Evolutionary conservation across 2,888 invertebrate genomes (phyloP), one percentile per base, ranked within the genome.

Genomic region (Dichetophora obliterata): DNA sequence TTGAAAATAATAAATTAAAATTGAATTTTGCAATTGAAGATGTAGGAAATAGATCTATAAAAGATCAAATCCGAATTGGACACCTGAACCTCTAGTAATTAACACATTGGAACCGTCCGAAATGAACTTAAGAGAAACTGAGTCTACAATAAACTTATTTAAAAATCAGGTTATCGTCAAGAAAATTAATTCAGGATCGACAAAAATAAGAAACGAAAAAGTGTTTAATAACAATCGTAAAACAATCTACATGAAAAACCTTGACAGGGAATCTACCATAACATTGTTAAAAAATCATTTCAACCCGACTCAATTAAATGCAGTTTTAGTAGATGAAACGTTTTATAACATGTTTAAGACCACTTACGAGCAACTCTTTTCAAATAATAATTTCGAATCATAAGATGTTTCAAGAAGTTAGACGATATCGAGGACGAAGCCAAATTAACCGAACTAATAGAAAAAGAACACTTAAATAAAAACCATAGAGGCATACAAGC

Each of bases 401-500:
- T 48, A 48, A 48, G 50, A 48, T 50, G 68, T 16, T 24, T 27
- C 11, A 50, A 48, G 5, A 50, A 19, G 16, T 6, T 48, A 22
- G 27, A 68, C 14, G 68, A 68, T 27, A 63, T 63, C 2, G 63
- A 63, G 50, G 75, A 4, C 78, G 80, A 75, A 80, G 80, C 2
- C 80, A 79, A 6, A 79, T 3, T 14, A 27, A 80, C 43, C 61
- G 78, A 68, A 50, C 16, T 50, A 27, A 68, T 50, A 11, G 22
- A 66, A 43, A 43, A 37, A 66, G 66, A 66, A 43, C 43, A 66
- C 27, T 43, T 22, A 22, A 19, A 66, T 43, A 66, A 43, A 31
- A 52, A 70, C n/a, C 70, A 70, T 70, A 52, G 31, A 50, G 79
- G 79, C 16, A 78, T 80, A n/a, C 27, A 71, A 16, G 80, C 75